Conservation (phyloP, 1,140 invertebrate genomes). For the Myzus persicae region DNA sequence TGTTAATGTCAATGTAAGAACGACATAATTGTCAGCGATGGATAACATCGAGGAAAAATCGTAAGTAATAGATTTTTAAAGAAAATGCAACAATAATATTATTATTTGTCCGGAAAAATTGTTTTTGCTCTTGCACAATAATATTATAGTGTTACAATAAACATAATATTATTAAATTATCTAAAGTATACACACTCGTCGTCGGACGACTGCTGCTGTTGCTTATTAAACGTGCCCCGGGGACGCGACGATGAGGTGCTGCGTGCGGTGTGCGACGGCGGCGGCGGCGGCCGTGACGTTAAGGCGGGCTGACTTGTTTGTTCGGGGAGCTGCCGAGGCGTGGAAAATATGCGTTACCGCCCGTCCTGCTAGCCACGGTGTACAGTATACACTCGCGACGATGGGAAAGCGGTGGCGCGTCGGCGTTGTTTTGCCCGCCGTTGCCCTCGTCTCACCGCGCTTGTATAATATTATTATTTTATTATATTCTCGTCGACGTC, state of each 20-base stretch:
- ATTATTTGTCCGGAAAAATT: neutral
- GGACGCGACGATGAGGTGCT: neutral
- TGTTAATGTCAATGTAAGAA: neutral
- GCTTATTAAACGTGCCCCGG: slow-evolving; percentile 32
- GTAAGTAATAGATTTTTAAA: neutral
- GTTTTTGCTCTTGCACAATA: neutral
- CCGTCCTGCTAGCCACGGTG: neutral
- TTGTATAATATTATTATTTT: neutral
- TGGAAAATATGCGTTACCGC: slow-evolving; percentile 52
- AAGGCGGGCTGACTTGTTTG: slow-evolving; percentile 57
- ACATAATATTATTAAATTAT: no score
- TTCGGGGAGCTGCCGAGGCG: slow-evolving; percentile 50
- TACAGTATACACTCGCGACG: neutral
- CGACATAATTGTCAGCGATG: neutral
- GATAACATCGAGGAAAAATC: neutral
- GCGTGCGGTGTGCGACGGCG: neutral
- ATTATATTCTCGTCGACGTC: neutral
- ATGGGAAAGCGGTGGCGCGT: neutral
- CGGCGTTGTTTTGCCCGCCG: neutral
- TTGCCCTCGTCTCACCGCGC: neutral
- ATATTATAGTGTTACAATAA: neutral
- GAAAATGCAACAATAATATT: neutral
- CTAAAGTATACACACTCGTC: neutral
- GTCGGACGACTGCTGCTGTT: neutral
- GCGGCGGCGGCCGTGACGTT: slow-evolving; percentile 36